These are phyloP conservation scores for Sander lucioperca DNA, from an alignment of 2,113 vertebrate species.

Conservation along the genomic window DNA sequence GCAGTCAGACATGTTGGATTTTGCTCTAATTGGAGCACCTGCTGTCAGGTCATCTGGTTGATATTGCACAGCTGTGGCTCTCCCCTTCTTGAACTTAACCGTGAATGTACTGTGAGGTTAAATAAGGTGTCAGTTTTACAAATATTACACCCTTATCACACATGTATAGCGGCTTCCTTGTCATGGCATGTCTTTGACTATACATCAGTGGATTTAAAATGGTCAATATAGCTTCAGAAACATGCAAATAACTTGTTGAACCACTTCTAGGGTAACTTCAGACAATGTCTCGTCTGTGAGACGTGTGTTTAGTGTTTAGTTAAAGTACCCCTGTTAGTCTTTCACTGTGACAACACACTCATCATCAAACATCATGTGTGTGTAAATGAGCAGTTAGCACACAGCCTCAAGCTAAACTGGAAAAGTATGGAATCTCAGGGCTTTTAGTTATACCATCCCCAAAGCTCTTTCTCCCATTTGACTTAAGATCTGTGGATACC, in stretches of 20 bases:
- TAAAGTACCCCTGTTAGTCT: not conserved
- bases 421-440: not conserved
- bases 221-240: not conserved
- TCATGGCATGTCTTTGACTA: not conserved
- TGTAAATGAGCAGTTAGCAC: not conserved
- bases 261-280: not conserved
- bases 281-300: not conserved
- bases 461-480: not conserved
- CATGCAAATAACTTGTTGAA: not conserved
- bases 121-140: not conserved
- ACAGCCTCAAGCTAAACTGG: slow-evolving; percentile 8
- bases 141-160: not conserved
- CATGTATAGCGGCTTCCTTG: not conserved
- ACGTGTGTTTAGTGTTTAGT: too few species aligned
- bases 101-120: not conserved
- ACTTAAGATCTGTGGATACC: not conserved
- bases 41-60: slow-evolving; percentile 54
- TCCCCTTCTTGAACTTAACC: not conserved
- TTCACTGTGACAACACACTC: slow-evolving; percentile 6
- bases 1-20: slow-evolving; percentile 35
- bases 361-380: not conserved
- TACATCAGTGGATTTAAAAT: not conserved
- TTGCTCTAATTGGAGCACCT: slow-evolving; percentile 61
- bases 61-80: slow-evolving; percentile 1
- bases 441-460: not conserved